Evolutionary conservation across 2,888 invertebrate species (phyloP), one percentile per base, ranked within the genome.

Genomic region (Bhutanitis thaidina): DNA sequence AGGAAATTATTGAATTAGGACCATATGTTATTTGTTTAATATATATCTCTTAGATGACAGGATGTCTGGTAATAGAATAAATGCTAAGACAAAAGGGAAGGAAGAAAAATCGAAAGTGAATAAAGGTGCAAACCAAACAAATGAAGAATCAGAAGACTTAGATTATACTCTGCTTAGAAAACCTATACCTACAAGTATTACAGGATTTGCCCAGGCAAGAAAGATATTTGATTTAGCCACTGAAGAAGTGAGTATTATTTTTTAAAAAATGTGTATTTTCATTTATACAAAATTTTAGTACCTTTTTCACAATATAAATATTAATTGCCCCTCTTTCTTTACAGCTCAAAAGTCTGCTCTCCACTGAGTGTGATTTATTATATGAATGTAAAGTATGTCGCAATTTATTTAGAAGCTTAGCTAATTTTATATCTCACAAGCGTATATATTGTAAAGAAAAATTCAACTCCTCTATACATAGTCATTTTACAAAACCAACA

Each of bases 381-480:
- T 95, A 96, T 80, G 98, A 98, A 80, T 98, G 98, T 80, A 94
- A 94, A 77, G 92, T 95, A 14, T 98, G 98, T 71, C 91, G 94
- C 30, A 96, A 94, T 69, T 90, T 98, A 67, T 97, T 96, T 75
- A 92, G 97, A 61, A 96, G 96, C 73, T 85, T 97, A 57, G 94
- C 94, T 12, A 97, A 97, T 83, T 96, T 97, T 71, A 92, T 97
- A 61, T 93, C 96, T 30, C 98, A 98, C 76, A 98, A 98, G 81
- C 91, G 97, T 53, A 92, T 93, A 34, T 97, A 94, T 74, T 97
- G 97, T 69, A 91, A 80, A 59, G 90, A 91, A 50, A 91, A 89
- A 57, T 93, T 90, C 62, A 87, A 85, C 62, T 68, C 84, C 41
- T 75, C 78, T 2, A 54, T 80, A 49, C 86, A 89, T 67, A 83